Evolutionary conservation across 2,888 invertebrate species (phyloP).

Genomic region (Caenorhabditis virilis): DNA sequence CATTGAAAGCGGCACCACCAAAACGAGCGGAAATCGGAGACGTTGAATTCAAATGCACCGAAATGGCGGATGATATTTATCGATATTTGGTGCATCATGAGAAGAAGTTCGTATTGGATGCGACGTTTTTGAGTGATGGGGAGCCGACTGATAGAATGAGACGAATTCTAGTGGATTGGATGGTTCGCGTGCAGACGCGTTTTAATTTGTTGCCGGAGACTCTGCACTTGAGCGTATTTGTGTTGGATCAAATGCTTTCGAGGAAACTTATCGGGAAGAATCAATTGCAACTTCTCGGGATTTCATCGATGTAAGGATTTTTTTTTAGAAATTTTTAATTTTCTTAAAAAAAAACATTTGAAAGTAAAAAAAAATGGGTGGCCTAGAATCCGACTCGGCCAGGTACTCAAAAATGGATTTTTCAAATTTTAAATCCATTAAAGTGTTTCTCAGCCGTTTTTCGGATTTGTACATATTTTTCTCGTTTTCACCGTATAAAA

Average conservation of each 20-base stretch:
- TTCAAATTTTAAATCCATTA: no score
- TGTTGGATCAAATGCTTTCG: conserved; percentile 88
- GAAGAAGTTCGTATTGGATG: conserved; percentile 25
- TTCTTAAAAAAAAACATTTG: no score
- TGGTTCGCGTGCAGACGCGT: conserved; percentile 74
- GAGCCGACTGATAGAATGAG: conserved; percentile 81
- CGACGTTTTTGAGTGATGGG: conserved; percentile 33
- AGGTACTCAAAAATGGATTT: no score
- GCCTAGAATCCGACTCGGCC: no score
- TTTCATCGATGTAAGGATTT: conserved; percentile 71
- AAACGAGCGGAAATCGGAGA: no score
- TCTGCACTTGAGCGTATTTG: conserved; percentile 83
- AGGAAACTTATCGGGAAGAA: conserved; percentile 69
- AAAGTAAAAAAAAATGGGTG: no score
- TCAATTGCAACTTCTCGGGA: conserved; percentile 51
- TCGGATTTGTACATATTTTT: no score
- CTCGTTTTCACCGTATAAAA: no score
- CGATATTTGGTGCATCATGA: conserved; percentile 54
- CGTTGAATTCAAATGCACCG: conserved; percentile 70
- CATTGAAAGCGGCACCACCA: no score
- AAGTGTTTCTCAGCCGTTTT: no score
- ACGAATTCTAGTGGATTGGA: conserved; percentile 87
- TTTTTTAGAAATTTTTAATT: no score
- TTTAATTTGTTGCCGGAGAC: conserved; percentile 87
- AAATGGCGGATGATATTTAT: conserved; percentile 89